Conservation (phyloP, 2,797 vertebrate species). For the Coilia nasus region DNA sequence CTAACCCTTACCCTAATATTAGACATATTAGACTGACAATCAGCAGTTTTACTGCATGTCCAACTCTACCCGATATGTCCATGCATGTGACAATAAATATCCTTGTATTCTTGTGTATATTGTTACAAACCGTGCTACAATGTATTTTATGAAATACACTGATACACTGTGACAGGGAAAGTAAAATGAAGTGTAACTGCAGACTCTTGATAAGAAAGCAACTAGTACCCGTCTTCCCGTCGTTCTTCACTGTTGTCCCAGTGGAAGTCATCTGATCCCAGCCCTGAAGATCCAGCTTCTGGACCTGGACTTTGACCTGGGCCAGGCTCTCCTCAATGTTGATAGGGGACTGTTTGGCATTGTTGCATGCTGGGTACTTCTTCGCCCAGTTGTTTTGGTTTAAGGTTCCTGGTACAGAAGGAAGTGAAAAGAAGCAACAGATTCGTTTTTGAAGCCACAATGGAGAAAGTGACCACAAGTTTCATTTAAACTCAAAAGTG, state of each 20-base stretch:
- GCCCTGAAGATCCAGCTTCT: slow-evolving; percentile 86
- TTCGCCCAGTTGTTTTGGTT: slow-evolving; percentile 95
- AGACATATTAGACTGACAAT: too few species aligned
- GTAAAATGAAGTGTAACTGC: too few species aligned
- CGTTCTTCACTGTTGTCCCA: slow-evolving; percentile 86
- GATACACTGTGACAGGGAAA: too few species aligned
- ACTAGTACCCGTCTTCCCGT: slow-evolving; percentile 92
- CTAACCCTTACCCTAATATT: too few species aligned
- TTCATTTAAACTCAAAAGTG: background rate
- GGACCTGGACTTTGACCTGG: slow-evolving; percentile 90
- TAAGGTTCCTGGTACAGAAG: slow-evolving; percentile 80
- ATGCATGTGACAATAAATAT: too few species aligned
- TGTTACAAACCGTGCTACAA: too few species aligned
- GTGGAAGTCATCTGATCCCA: slow-evolving; percentile 83
- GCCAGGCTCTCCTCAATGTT: slow-evolving; percentile 91
- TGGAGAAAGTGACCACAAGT: background rate
- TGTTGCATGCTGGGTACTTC: slow-evolving; percentile 93
- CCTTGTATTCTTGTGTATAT: too few species aligned
- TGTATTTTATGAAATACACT: too few species aligned
- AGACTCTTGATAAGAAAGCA: background rate
- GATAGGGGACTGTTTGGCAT: slow-evolving; percentile 93
- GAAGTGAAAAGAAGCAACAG: background rate
- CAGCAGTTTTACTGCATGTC: too few species aligned
- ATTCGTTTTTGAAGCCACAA: background rate
- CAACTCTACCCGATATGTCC: too few species aligned